Base-by-base conservation (phyloP, 2,888 invertebrate species). In the Drosophila prolongata region DNA sequence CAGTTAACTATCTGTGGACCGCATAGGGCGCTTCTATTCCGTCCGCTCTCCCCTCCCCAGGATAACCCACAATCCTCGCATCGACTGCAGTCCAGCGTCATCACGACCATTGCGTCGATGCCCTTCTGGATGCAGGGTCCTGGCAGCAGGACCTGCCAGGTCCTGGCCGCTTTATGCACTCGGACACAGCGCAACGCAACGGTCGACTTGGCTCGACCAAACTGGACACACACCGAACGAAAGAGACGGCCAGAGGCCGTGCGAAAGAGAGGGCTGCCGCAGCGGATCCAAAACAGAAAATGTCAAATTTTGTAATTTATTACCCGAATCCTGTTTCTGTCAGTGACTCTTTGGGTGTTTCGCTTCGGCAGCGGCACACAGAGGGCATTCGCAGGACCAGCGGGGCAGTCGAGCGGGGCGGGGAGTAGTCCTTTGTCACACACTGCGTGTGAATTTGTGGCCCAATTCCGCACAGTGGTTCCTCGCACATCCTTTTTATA, bases 221-320 rank as follows among this genome's bases (percentile, higher is more conserved):
- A 61, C 65, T 65, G 65, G 66, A 66, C 66, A 66, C 66, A 62
- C 54, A 54, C 40, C 54, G 66, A 64, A 27, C 44, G 61, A 66
- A 40, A 62, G 66, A 42, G 64, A 64, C 38, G 54, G 40, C 53
- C 40, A 34, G 16, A 34, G 10, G 27, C 30, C 13, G 53, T 24
- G 47, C 37, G 40, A 58, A 3, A 58, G 57, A 58, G 57, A 50
- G 19, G 43, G 59, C 52, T 37, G 16, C 52, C 30, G 30, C 6
- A 90, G 84, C 90, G 90, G 90, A 90, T 90, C 90, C 90, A 83
- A 89, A 90, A 89, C 91, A 90, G 90, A 91, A 91, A 91, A 91
- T 91, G 91, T 91, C 91, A 91, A 91, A 91, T 89, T 91, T 91
- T 89, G 82, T 91, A 91, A 91, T 91, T 91, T 91, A 91, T 91